Evolutionary conservation across 2,888 invertebrate species (phyloP).

Genomic region (Cyaniris semiargus): DNA sequence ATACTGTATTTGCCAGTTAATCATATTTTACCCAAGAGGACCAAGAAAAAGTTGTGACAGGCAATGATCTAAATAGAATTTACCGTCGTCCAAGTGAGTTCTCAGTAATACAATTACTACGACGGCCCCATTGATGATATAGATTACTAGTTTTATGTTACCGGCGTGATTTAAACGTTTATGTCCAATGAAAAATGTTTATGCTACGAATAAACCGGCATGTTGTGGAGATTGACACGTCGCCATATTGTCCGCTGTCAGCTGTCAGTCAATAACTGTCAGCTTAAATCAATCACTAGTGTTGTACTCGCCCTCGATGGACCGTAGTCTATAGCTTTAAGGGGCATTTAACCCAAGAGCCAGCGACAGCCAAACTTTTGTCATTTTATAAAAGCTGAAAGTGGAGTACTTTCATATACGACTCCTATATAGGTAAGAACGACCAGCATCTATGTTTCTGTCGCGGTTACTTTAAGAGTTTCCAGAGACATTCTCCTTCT

Average conservation of each 20-base stretch:
- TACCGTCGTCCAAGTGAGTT: conserved; percentile 12
- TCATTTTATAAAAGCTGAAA: no score
- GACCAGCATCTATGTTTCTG: no score
- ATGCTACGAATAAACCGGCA: conserved; percentile 46
- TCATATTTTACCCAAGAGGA: background rate
- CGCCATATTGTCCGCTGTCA: conserved; percentile 43
- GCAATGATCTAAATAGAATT: conserved; percentile 4
- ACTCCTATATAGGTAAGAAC: no score
- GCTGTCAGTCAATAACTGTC: conserved; percentile 52
- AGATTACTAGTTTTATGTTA: conserved; percentile 30
- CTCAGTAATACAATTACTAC: background rate
- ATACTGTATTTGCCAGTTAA: background rate
- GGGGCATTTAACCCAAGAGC: conserved; percentile 6
- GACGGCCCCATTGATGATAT: conserved; percentile 12
- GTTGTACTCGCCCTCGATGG: conserved; percentile 34
- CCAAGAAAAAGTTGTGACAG: background rate
- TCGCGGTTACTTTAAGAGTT: no score
- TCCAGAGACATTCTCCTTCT: no score
- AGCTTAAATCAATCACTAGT: conserved; percentile 51
- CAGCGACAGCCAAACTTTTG: no score
- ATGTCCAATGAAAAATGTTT: conserved; percentile 40
- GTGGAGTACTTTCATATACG: no score
- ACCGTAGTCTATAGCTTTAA: conserved; percentile 34
- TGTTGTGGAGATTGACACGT: conserved; percentile 51
- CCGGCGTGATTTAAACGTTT: conserved; percentile 32